Conservation (phyloP, 2,113 vertebrate genomes). For the Numida meleagris region DNA sequence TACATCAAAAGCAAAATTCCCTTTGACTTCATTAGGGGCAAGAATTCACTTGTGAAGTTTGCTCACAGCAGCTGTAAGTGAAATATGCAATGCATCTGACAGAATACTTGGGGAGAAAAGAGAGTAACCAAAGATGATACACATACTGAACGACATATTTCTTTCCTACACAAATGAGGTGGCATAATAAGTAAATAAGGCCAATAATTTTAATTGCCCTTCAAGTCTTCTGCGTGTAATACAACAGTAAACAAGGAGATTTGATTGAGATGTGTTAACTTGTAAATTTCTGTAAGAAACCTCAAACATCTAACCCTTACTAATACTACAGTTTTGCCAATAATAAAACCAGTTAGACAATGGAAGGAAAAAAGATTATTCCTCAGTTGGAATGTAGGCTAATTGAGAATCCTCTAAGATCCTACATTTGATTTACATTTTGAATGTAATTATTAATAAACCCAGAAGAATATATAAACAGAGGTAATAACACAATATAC, state of each 20-base stretch:
- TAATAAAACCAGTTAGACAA: background rate
- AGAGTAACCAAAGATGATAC: constrained; percentile 6
- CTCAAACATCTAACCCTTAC: background rate
- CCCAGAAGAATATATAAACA: background rate
- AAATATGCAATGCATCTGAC: background rate
- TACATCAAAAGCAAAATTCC: constrained; percentile 29
- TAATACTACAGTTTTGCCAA: background rate
- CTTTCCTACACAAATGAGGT: background rate
- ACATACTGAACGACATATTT: background rate
- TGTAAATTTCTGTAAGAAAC: background rate
- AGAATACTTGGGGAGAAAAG: background rate
- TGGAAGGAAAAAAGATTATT: background rate
- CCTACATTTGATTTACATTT: background rate
- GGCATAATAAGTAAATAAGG: background rate
- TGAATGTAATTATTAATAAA: background rate
- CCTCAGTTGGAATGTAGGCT: background rate
- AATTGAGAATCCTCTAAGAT: background rate
- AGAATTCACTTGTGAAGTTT: background rate
- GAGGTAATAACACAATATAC: background rate
- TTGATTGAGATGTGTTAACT: background rate
- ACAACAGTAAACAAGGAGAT: background rate
- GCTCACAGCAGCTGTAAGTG: background rate
- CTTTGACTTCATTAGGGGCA: background rate
- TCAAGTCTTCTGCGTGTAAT: background rate
- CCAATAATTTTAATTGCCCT: background rate